phyloP scores from a whole-genome alignment of 2,113 vertebrate species.

The Eidolon helvum region DNA sequence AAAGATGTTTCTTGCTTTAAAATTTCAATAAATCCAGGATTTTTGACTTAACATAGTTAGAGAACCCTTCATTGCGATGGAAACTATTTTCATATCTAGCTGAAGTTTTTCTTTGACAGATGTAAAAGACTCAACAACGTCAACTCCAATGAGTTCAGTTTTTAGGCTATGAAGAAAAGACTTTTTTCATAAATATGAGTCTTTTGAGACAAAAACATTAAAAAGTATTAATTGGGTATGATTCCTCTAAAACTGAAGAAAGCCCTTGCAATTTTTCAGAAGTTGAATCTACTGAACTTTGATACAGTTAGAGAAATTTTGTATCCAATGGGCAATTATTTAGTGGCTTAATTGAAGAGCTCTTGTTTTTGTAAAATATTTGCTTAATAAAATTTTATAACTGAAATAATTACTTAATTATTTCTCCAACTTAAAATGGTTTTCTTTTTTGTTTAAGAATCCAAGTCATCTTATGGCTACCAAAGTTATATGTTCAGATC shows the following conservation, averaged over 20 bases:
- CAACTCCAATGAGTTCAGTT: not conserved
- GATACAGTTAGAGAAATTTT: not conserved
- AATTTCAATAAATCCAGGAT: not conserved
- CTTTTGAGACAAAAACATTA: not conserved
- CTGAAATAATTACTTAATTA: slow-evolving; percentile 21
- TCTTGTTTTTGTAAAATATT: slow-evolving; percentile 26
- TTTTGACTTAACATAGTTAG: not conserved
- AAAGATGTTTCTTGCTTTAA: slow-evolving; percentile 35
- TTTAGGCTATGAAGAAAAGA: not conserved
- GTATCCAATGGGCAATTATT: not conserved
- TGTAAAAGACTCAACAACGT: not conserved
- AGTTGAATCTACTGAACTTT: not conserved
- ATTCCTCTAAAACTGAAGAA: not conserved
- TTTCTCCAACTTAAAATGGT: not conserved
- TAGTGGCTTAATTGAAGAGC: not conserved
- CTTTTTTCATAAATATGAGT: not conserved
- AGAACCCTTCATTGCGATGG: not conserved
- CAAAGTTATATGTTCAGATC: not conserved
- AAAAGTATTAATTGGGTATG: not conserved
- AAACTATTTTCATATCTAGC: not conserved
- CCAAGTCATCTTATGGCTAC: not conserved
- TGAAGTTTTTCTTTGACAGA: not conserved
- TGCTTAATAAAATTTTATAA: not conserved
- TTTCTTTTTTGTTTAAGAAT: not conserved
- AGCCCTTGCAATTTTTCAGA: not conserved